Base-by-base conservation (phyloP, 2,113 vertebrate genomes). In the Tupaia chinensis region DNA sequence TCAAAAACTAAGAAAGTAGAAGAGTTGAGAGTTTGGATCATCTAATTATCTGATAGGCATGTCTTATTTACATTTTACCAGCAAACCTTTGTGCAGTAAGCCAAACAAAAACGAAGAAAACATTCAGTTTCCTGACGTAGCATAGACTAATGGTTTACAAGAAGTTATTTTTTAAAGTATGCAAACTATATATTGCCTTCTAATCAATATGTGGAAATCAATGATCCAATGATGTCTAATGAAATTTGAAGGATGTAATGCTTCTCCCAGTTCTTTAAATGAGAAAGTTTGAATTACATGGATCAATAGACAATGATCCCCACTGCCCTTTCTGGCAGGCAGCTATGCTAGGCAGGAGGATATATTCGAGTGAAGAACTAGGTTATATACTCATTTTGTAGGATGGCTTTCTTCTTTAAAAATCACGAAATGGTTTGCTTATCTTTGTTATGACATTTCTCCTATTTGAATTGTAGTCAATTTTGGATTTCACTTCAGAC, bases 151-250 rank as follows among this genome's bases (percentile, higher is more conserved):
- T 92, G 77, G 44, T 65, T 95, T 97, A 93, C 9, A 93, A 96
- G 88, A 94, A 96, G 70, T 66, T 92, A 83, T 80, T 93, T 91
- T 93, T 96, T 58, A 93, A 97, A 93, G 92, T 63, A 94, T 88
- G n/a, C 56, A 94, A 93, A 92, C 70, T 87, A 86, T 96, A 74
- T 81, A 94, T 86, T 0, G 1, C 29, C 66, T 96, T 78, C 78
- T 82, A 95, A 95, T 97, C 77, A 83, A 95, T 96, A 92, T 90
- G 77, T 96, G 25, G 82, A 97, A 95, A 96, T 97, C 92, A 95
- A 92, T 95, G 44, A 87, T 53, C 68, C 86, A 78, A 87, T 74
- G 54, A 97, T 93, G 34, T 34, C 63, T 94, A 97, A 97, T 91
- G 91, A 95, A 87, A 97, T 96, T 94, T 95, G 81, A 96, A 65